These are phyloP conservation scores for Oryzias javanicus DNA, from an alignment of 2,113 vertebrate genomes.

Conservation along the genomic window DNA sequence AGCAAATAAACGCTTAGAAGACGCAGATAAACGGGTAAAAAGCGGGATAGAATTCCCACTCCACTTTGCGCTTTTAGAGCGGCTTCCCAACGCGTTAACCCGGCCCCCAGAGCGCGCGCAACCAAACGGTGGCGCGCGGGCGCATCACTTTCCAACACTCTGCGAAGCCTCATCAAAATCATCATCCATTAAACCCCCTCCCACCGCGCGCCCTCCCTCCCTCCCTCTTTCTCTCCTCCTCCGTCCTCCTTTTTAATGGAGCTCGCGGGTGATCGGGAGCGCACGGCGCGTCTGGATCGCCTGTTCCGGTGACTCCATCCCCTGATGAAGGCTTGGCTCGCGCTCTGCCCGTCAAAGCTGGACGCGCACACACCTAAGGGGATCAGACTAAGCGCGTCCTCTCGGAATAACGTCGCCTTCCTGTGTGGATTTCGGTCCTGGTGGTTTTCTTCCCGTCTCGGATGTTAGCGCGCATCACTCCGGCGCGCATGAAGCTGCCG, in stretches of 20 bases:
- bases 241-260: conserved; percentile 73
- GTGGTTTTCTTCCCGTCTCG: conserved; percentile 14
- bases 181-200: conserved; percentile 68
- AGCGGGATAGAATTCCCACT: not conserved
- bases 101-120: conserved; percentile 80
- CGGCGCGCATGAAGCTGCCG: conserved; percentile 44
- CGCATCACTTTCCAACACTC: conserved; percentile 81
- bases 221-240: conserved; percentile 40
- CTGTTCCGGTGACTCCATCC: conserved; percentile 38
- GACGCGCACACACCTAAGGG: conserved; percentile 32
- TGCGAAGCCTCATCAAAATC: conserved; percentile 74
- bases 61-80: conserved; percentile 73
- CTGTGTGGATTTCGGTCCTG: conserved; percentile 41
- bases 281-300: conserved; percentile 56
- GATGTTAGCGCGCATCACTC: conserved; percentile 37
- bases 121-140: conserved; percentile 83
- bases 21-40: too few species aligned
- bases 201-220: conserved; percentile 34
- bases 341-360: conserved; percentile 34
- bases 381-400: conserved; percentile 25
- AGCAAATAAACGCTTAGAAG: too few species aligned
- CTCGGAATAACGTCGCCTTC: conserved; percentile 29
- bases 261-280: conserved; percentile 57
- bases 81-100: conserved; percentile 76
- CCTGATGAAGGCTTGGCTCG: conserved; percentile 32